phyloP scores from a whole-genome alignment of 2,888 invertebrate species.

The Diarsia rubi region DNA sequence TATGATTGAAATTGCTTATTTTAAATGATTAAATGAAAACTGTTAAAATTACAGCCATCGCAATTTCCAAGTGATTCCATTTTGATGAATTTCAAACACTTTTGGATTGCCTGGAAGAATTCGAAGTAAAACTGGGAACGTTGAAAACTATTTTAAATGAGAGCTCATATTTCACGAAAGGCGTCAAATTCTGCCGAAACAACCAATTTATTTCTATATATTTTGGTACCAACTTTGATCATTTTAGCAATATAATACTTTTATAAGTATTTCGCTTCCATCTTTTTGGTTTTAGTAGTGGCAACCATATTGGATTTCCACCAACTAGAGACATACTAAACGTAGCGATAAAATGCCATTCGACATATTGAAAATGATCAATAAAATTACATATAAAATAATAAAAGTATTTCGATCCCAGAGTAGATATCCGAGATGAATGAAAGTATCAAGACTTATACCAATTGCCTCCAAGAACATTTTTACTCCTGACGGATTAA shows the following conservation, averaged over 20 bases:
- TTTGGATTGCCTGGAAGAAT: slow-evolving; percentile 22
- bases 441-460: slow-evolving; percentile 40
- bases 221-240: slow-evolving; percentile 15
- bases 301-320: slow-evolving; percentile 15
- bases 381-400: slow-evolving; percentile 7
- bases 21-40: background rate
- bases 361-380: slow-evolving; percentile 24
- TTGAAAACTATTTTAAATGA: slow-evolving; percentile 60
- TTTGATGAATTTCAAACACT: slow-evolving; percentile 40
- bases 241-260: slow-evolving; percentile 11
- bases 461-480: slow-evolving; percentile 28
- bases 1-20: background rate
- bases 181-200: slow-evolving; percentile 39
- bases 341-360: background rate
- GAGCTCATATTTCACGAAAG: slow-evolving; percentile 48
- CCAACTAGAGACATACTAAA: slow-evolving; percentile 2
- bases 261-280: background rate
- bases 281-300: background rate
- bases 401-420: slow-evolving; percentile 4
- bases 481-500: too few relatives aligned
- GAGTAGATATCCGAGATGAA: background rate
- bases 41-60: background rate
- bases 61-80: slow-evolving; percentile 5
- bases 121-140: slow-evolving; percentile 26
- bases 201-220: slow-evolving; percentile 15